Percentiles rank a stretch among this genome's conserved stretches.
Conservation (phyloP, 2,888 invertebrate species). For the Thelaira solivaga region DNA sequence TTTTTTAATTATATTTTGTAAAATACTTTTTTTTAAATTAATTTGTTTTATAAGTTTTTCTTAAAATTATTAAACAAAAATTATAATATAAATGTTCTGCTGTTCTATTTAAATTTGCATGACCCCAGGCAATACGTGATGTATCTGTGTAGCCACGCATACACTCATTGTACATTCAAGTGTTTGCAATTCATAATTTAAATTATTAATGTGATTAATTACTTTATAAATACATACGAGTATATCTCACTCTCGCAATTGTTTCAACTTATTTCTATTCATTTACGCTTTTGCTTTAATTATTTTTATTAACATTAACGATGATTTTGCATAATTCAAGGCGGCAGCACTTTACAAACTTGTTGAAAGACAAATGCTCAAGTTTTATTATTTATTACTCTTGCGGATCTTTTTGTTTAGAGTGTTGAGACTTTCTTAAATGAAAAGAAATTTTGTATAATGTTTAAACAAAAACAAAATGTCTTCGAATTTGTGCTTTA, state of each 20-base stretch:
- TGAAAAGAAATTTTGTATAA: too few relatives aligned
- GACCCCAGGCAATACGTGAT: not conserved
- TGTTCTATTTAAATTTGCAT: not conserved
- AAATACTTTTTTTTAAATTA: too few relatives aligned
- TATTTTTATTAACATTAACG: not conserved
- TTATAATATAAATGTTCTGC: not conserved
- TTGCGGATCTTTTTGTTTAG: not conserved
- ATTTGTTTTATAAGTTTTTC: too few relatives aligned
- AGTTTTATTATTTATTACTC: not conserved
- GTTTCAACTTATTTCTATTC: not conserved
- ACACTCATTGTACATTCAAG: too few relatives aligned
- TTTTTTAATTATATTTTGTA: too few relatives aligned
- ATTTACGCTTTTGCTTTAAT: not conserved
- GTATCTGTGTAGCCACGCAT: too few relatives aligned
- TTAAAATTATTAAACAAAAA: not conserved
- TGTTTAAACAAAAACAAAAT: too few relatives aligned
- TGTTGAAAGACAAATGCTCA: not conserved
- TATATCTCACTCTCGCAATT: too few relatives aligned
- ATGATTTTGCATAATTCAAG: conserved; percentile 6
- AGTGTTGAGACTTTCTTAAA: too few relatives aligned
- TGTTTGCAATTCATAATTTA: not conserved
- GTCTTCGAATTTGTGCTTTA: too few relatives aligned
- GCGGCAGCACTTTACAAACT: not conserved
- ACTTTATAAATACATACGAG: not conserved
- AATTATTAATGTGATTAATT: conserved; percentile 24